A percentile compares a stretch with the other conserved stretches of the same genome.
Conservation (phyloP, 2,113 vertebrate genomes). For the Candoia aspera region DNA sequence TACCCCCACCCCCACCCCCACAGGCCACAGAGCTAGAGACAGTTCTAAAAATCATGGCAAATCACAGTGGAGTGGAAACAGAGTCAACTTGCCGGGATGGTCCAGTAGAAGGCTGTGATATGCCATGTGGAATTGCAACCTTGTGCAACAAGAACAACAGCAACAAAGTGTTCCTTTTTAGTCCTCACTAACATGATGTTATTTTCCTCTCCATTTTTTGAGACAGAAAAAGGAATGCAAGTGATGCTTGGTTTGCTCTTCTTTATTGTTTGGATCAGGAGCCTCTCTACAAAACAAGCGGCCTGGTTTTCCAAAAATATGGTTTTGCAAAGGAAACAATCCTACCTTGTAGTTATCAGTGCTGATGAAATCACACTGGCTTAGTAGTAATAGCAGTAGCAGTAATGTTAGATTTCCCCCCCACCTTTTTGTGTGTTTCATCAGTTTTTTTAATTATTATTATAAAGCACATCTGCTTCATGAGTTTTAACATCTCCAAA, state of each 20-base stretch:
- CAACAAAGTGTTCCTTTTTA: neutral
- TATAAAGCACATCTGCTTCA: slow-evolving; percentile 55
- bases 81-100: neutral
- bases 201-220: neutral
- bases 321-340: slow-evolving; percentile 68
- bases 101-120: neutral
- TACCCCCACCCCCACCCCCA: neutral
- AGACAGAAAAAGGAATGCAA: slow-evolving; percentile 42
- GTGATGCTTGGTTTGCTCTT: slow-evolving; percentile 67
- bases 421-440: slow-evolving; percentile 46
- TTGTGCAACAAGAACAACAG: neutral
- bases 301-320: slow-evolving; percentile 75
- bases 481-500: slow-evolving; percentile 49
- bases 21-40: neutral
- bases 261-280: slow-evolving; percentile 77
- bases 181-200: neutral
- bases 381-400: slow-evolving; percentile 36
- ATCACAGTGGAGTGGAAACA: neutral
- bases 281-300: slow-evolving; percentile 73
- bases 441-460: slow-evolving; percentile 38
- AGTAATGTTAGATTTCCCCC: slow-evolving; percentile 35
- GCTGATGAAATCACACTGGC: slow-evolving; percentile 61
- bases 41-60: neutral
- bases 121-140: neutral
- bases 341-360: neutral